These are phyloP conservation scores for Listronotus oregonensis DNA, from an alignment of 1,140 invertebrate genomes.

Conservation along the genomic window DNA sequence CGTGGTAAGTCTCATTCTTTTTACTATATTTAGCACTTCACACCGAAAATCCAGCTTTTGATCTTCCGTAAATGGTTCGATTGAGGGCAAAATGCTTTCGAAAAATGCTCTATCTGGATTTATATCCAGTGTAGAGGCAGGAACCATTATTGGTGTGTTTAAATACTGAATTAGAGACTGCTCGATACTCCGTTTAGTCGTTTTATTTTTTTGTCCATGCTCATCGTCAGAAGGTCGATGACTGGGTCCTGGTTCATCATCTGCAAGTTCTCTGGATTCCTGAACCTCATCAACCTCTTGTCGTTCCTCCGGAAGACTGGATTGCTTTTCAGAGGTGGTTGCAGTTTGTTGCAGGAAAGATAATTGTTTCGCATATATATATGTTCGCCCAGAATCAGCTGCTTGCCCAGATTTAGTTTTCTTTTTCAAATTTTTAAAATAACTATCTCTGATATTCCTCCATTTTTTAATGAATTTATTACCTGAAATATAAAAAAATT, in stretches of 20 bases:
- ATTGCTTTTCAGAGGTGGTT: conserved; percentile 17
- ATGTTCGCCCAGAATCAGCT: conserved; percentile 18
- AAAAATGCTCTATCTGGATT: no score
- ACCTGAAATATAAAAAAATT: conserved; percentile 11
- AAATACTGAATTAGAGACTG: conserved; percentile 11
- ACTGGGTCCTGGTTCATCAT: neutral
- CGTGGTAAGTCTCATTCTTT: no score
- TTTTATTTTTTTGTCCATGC: conserved; percentile 5
- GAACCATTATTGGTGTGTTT: neutral
- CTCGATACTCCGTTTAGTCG: conserved; percentile 14
- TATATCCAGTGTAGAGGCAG: neutral
- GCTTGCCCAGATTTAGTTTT: conserved; percentile 24
- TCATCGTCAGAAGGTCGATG: neutral
- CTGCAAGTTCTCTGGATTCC: conserved; percentile 1
- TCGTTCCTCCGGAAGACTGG: neutral
- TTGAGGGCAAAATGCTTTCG: no score
- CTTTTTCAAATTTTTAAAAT: conserved; percentile 20
- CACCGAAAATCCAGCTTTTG: no score
- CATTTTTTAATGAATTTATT: conserved; percentile 23
- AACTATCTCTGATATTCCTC: conserved; percentile 20
- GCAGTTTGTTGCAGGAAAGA: conserved; percentile 14
- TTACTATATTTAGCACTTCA: no score
- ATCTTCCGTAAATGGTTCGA: no score
- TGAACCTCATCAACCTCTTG: conserved; percentile 5
- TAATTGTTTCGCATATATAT: conserved; percentile 25